Conservation (phyloP, 2,797 vertebrate genomes). For the Rhincodon typus region DNA sequence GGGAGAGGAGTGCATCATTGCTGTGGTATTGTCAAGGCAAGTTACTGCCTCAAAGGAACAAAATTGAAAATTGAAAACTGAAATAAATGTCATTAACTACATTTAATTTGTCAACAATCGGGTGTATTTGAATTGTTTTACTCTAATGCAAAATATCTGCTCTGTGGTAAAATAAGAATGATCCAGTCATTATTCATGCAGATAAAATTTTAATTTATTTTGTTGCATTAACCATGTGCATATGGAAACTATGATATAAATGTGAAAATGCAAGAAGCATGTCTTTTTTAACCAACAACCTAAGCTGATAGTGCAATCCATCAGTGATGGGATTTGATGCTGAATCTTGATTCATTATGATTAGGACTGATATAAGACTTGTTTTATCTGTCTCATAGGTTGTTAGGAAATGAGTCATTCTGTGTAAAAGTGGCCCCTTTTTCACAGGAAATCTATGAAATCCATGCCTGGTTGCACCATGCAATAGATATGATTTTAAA, state of each 20-base stretch:
- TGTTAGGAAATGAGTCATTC: background rate
- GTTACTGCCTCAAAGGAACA: background rate
- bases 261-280: slow-evolving; percentile 22
- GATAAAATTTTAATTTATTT: slow-evolving; percentile 25
- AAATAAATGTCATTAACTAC: background rate
- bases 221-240: background rate
- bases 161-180: background rate
- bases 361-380: background rate
- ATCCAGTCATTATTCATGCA: background rate
- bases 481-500: background rate
- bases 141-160: background rate
- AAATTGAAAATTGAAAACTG: background rate
- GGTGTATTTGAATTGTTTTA: background rate
- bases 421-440: background rate
- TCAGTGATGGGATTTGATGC: background rate
- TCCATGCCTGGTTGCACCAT: slow-evolving; percentile 25
- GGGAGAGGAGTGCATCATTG: background rate
- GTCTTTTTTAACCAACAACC: slow-evolving; percentile 10
- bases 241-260: slow-evolving; percentile 24
- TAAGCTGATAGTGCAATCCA: background rate
- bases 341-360: background rate
- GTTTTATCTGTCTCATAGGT: background rate
- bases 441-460: slow-evolving; percentile 13
- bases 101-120: background rate
- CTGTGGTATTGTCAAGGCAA: background rate